Evolutionary conservation across 2,797 vertebrate genomes (phyloP).

Genomic region (Poeciliopsis turneri): DNA sequence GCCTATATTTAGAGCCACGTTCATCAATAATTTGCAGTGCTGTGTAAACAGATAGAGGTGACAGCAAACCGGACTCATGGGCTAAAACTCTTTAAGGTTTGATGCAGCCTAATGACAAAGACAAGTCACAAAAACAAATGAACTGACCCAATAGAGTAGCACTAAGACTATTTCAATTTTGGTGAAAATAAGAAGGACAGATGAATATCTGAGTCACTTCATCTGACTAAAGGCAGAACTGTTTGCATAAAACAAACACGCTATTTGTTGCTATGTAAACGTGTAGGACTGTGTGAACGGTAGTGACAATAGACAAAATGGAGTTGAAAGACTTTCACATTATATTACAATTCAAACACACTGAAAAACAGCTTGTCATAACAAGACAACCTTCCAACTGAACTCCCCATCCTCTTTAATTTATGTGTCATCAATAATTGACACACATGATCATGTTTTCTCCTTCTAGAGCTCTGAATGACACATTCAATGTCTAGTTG

Average conservation of each 20-base stretch:
- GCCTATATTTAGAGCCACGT: conserved; percentile 53
- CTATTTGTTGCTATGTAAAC: neutral
- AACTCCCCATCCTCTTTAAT: conserved; percentile 11
- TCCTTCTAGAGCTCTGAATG: conserved; percentile 1
- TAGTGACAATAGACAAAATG: neutral
- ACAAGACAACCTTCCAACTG: neutral
- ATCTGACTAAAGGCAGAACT: neutral
- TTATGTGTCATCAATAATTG: conserved; percentile 37
- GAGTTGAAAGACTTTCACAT: neutral
- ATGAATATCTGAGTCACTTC: neutral
- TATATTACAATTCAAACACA: neutral
- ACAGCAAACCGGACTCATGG: conserved; percentile 34
- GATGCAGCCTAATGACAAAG: conserved; percentile 41
- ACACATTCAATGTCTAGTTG: neutral
- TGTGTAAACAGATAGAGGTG: conserved; percentile 64
- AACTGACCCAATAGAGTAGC: neutral
- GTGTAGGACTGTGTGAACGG: neutral
- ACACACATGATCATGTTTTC: neutral
- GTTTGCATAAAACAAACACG: neutral
- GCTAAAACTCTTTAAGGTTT: conserved; percentile 42
- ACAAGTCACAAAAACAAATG: conserved; percentile 17
- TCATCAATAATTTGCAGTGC: conserved; percentile 69
- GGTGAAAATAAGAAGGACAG: conserved; percentile 6
- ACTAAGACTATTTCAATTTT: neutral
- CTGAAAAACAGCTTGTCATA: neutral